phyloP scores from a whole-genome alignment of 2,113 vertebrate species.

The Halichoerus grypus region DNA sequence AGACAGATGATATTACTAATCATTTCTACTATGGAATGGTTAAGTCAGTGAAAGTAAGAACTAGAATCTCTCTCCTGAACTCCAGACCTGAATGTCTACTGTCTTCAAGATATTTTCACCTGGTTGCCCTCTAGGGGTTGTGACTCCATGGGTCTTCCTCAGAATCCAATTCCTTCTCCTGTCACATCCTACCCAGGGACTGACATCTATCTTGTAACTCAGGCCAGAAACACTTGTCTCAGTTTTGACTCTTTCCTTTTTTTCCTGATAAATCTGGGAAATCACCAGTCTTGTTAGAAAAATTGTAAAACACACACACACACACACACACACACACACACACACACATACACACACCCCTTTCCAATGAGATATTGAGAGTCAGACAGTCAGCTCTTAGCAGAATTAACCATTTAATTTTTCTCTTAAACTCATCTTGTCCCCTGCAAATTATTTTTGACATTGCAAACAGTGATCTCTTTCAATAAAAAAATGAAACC shows the following conservation, averaged over 20 bases:
- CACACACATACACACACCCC: neutral
- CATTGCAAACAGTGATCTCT: neutral
- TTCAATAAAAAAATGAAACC: neutral
- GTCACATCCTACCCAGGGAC: neutral
- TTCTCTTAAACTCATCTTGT: neutral
- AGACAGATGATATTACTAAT: neutral
- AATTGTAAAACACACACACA: neutral
- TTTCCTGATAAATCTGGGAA: neutral
- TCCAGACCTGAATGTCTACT: neutral
- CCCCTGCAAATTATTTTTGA: neutral
- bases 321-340: neutral
- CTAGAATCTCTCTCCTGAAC: neutral
- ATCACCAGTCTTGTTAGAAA: constrained; percentile 26
- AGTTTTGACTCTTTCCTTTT: neutral
- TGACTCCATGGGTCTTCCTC: neutral
- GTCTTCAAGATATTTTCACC: neutral
- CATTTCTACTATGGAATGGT: neutral
- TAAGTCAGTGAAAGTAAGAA: neutral
- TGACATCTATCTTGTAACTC: neutral
- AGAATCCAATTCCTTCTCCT: neutral
- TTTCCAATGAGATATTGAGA: neutral
- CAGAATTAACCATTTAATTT: constrained; percentile 6
- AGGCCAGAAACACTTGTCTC: neutral
- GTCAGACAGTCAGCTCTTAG: neutral
- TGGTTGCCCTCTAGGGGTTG: neutral